Percentiles rank a stretch among this genome's conserved stretches.
phyloP scores from a whole-genome alignment of 2,113 vertebrate genomes.

The Naja naja region DNA sequence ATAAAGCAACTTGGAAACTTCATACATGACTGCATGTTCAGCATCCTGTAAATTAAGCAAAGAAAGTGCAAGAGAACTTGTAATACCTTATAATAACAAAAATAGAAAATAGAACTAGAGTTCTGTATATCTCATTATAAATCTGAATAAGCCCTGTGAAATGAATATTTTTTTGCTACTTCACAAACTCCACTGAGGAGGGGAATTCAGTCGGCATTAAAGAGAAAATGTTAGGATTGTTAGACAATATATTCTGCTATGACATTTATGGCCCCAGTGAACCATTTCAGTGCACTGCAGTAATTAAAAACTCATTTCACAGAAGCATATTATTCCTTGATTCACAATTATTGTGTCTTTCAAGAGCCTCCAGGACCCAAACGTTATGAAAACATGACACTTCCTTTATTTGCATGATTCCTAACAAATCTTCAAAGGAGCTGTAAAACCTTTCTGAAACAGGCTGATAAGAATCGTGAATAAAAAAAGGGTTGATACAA shows the following conservation, averaged over 20 bases:
- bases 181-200: background rate
- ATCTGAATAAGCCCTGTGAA: background rate
- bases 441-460: slow-evolving; percentile 56
- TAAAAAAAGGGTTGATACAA: slow-evolving; percentile 57
- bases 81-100: background rate
- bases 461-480: slow-evolving; percentile 60
- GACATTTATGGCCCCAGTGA: slow-evolving; percentile 57
- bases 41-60: background rate
- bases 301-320: slow-evolving; percentile 72
- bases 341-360: slow-evolving; percentile 66
- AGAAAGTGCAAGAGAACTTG: background rate
- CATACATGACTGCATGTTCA: background rate
- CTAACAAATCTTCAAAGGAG: slow-evolving; percentile 59
- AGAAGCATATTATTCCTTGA: slow-evolving; percentile 64
- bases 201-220: slow-evolving; percentile 29
- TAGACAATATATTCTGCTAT: slow-evolving; percentile 46
- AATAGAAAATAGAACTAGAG: background rate
- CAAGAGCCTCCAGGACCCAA: slow-evolving; percentile 54
- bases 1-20: background rate
- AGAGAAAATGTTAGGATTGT: slow-evolving; percentile 28
- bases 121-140: background rate
- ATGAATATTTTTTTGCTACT: background rate
- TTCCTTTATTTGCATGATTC: slow-evolving; percentile 63
- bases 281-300: slow-evolving; percentile 52
- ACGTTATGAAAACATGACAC: slow-evolving; percentile 64